These are phyloP conservation scores for Linhomoeus sp. DNA, from an alignment of 2,888 invertebrate species.

Conservation along the genomic window DNA sequence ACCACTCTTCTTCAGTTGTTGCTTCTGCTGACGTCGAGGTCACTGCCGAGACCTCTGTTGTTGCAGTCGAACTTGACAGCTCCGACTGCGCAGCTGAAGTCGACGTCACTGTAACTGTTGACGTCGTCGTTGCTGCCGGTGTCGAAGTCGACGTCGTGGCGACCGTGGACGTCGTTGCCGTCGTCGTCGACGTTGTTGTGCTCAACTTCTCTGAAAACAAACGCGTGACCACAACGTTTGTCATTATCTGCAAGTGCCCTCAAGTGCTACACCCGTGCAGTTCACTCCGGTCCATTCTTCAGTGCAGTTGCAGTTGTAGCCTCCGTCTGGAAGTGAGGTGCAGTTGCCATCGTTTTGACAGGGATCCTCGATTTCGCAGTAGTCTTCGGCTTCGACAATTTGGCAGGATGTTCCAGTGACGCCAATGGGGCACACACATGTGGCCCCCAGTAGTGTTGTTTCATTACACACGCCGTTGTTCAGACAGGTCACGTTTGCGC, in stretches of 20 bases:
- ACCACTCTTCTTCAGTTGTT: too few species aligned
- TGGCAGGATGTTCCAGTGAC: not conserved
- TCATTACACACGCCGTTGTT: not conserved
- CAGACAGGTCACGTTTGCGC: too few species aligned
- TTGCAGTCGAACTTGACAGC: not conserved
- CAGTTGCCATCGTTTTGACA: not conserved
- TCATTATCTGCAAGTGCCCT: too few species aligned
- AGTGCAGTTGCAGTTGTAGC: not conserved
- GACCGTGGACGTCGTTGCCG: not conserved
- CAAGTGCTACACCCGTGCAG: too few species aligned
- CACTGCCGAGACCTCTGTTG: not conserved
- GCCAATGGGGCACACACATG: not conserved
- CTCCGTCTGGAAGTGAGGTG: not conserved
- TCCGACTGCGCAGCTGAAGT: too few species aligned
- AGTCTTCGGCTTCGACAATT: too few species aligned
- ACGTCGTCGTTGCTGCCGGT: not conserved
- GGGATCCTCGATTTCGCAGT: too few species aligned
- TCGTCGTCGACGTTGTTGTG: not conserved
- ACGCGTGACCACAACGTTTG: too few species aligned
- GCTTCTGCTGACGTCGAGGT: not conserved
- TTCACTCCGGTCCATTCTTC: not conserved
- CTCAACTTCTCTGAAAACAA: too few species aligned
- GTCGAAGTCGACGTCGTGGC: not conserved
- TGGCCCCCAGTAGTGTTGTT: not conserved
- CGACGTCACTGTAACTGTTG: not conserved